Evolutionary conservation across 2,888 invertebrate genomes (phyloP), one percentile per base, ranked within the genome.

Genomic region (Acanthosepion esculentum): DNA sequence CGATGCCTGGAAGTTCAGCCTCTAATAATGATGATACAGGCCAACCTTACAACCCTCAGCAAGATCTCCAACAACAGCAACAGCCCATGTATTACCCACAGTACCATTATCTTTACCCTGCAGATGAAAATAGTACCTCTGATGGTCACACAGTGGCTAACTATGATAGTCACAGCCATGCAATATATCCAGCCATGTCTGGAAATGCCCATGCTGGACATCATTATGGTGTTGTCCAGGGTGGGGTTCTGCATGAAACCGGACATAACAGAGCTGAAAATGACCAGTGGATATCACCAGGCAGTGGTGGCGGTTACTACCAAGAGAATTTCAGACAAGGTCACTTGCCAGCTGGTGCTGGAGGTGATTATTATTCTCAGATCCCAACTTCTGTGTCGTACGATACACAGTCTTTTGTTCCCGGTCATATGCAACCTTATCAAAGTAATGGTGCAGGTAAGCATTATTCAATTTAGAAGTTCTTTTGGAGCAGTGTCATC

Each of bases 101-200:
- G 93, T 93, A 48, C 93, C 93, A 93, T 53, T 93, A 93, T n/a
- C 93, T 93, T 48, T 93, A 93, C 93, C 53, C 93, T 53, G 53
- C 93, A 6, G 93, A 93, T 15, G 53, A 93, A 53, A 53, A 93
- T 53, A 29, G 48, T 92, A 50, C 93, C 53, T 5, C 93, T 8
- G 78, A 78, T 78, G 78, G 78, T n/a, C 78, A 78, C 18, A 33
- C n/a, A 33, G 78, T 18, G 12, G n/a, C n/a, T 78, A 78, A 78
- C 78, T 78, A 78, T 3, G n/a, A 78, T n/a, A 15, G 78, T 33
- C 78, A 78, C 78, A 78, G 33, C 78, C 78, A 78, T n/a, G 78
- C n/a, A 33, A 33, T 78, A n/a, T 78, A 33, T 12, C n/a, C 78
- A n/a, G 78, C 15, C n/a, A 78, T 78, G 78, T n/a, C n/a, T 78